phyloP scores from a whole-genome alignment of 2,113 vertebrate genomes.

The Fulmarus glacialis region DNA sequence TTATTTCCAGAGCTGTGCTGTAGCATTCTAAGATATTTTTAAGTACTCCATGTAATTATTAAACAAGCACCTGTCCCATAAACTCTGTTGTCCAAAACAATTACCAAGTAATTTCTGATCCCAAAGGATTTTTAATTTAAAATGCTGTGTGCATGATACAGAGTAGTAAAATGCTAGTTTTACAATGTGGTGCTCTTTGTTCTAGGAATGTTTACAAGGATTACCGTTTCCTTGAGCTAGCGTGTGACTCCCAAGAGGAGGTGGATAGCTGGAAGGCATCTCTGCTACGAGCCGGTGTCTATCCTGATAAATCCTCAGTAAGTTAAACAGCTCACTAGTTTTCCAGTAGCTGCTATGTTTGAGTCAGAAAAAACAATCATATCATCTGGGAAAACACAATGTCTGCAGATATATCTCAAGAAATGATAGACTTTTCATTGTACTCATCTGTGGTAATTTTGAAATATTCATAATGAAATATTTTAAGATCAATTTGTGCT shows the following conservation, averaged over 20 bases:
- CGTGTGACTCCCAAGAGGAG: conserved; percentile 90
- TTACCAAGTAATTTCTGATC: conserved; percentile 7
- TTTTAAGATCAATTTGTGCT: neutral
- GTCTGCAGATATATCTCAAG: neutral
- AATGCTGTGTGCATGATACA: neutral
- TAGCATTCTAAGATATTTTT: neutral
- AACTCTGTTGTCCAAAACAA: conserved; percentile 3
- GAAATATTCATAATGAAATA: neutral
- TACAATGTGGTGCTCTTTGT: conserved; percentile 58
- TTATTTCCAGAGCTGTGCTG: conserved; percentile 12
- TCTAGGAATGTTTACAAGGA: conserved; percentile 95
- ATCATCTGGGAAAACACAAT: neutral
- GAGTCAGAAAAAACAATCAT: neutral
- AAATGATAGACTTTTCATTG: neutral
- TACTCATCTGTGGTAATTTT: neutral
- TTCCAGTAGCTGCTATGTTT: conserved; percentile 31
- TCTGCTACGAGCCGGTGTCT: conserved; percentile 89
- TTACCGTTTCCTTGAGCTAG: conserved; percentile 91
- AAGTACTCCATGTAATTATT: conserved; percentile 12
- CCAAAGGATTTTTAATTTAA: conserved; percentile 26
- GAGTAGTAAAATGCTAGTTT: conserved; percentile 25
- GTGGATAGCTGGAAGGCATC: conserved; percentile 97
- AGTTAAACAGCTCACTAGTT: conserved; percentile 63
- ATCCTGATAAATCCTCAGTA: conserved; percentile 88
- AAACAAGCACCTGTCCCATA: conserved; percentile 17